Conservation (phyloP, 1,140 invertebrate genomes). For the Frieseomelitta varia region DNA sequence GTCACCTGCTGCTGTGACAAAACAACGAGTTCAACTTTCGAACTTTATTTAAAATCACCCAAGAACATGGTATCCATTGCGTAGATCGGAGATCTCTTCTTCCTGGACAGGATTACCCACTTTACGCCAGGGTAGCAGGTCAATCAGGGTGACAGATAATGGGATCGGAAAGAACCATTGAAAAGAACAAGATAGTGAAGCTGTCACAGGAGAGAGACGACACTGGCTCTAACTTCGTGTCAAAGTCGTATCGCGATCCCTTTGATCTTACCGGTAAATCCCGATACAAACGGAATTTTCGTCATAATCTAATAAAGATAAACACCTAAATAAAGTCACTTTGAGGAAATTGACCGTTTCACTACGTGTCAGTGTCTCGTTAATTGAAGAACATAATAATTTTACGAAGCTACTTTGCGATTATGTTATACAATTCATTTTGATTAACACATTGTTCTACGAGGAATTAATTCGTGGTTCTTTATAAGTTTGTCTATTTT, state of each 20-base stretch:
- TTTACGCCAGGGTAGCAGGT: constrained; percentile 71
- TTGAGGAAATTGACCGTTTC: background rate
- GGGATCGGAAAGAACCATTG: constrained; percentile 62
- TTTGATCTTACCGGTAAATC: constrained; percentile 64
- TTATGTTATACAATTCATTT: background rate
- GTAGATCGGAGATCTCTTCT: constrained; percentile 67
- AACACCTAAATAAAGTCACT: background rate
- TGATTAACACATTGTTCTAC: constrained; percentile 31
- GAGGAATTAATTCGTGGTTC: background rate
- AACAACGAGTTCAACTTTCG: background rate
- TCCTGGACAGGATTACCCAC: constrained; percentile 74
- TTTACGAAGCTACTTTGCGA: too few species aligned
- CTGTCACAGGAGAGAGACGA: constrained; percentile 71
- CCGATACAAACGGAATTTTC: constrained; percentile 15
- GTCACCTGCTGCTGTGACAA: too few species aligned
- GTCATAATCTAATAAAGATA: constrained; percentile 33
- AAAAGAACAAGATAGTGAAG: constrained; percentile 73
- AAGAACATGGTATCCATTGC: constrained; percentile 64
- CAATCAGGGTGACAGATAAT: constrained; percentile 68
- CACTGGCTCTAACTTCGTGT: constrained; percentile 43
- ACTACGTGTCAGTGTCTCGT: background rate
- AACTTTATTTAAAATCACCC: constrained; percentile 11
- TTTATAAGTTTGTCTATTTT: background rate
- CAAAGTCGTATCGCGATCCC: constrained; percentile 42
- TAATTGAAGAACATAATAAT: background rate